Conservation (phyloP, 2,888 invertebrate genomes). For the Trichopria drosophilae region DNA sequence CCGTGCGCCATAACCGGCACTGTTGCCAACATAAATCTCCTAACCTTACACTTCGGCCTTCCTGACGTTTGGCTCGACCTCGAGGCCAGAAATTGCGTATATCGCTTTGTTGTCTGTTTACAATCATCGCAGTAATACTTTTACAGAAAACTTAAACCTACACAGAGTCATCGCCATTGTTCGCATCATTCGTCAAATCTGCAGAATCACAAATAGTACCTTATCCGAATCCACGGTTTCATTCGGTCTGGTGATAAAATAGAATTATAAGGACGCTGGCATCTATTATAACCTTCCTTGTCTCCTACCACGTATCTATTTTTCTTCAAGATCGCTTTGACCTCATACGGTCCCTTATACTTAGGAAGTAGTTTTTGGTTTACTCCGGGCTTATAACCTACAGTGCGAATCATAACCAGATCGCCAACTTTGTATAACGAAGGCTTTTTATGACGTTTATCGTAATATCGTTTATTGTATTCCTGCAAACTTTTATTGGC, state of each 20-base stretch:
- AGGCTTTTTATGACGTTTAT: slow-evolving; percentile 35
- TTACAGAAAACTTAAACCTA: too few species aligned
- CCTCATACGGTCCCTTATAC: slow-evolving; percentile 23
- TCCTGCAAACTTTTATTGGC: too few species aligned
- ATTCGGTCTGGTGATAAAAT: neutral
- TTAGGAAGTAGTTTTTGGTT: slow-evolving; percentile 19
- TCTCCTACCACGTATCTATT: slow-evolving; percentile 2
- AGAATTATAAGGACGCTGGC: neutral
- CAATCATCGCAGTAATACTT: too few species aligned
- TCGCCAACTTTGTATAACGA: slow-evolving; percentile 15
- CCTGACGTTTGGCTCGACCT: too few species aligned
- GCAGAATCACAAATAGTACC: too few species aligned
- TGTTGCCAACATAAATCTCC: too few species aligned
- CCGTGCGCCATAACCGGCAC: too few species aligned
- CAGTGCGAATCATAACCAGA: slow-evolving; percentile 19
- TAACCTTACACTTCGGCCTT: too few species aligned
- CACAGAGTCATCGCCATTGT: too few species aligned
- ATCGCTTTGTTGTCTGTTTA: too few species aligned
- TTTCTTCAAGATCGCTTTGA: slow-evolving; percentile 12
- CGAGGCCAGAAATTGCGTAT: too few species aligned
- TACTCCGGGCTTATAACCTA: slow-evolving; percentile 13
- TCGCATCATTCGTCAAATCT: too few species aligned
- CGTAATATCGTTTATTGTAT: slow-evolving; percentile 37
- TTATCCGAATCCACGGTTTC: neutral
- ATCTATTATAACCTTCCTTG: neutral